A percentile compares a stretch with the other conserved stretches of the same genome.
phyloP scores from a whole-genome alignment of 2,797 vertebrate genomes.

The Mormyrus hasselquistii region DNA sequence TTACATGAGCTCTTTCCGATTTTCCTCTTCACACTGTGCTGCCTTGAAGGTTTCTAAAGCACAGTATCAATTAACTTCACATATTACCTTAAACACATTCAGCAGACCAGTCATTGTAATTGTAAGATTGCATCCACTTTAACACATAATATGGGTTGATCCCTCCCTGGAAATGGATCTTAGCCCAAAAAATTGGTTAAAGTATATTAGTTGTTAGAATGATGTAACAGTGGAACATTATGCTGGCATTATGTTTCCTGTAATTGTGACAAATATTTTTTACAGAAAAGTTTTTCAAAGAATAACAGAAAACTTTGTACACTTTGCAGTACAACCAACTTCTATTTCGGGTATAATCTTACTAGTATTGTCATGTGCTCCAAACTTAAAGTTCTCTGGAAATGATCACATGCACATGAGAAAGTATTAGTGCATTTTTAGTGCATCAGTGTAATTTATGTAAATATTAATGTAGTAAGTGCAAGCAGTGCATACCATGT shows the following conservation, averaged over 20 bases:
- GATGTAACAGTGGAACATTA: background rate
- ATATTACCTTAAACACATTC: background rate
- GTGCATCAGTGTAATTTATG: background rate
- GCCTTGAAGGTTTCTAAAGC: background rate
- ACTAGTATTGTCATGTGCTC: background rate
- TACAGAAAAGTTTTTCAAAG: background rate
- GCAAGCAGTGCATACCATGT: background rate
- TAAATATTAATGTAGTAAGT: background rate
- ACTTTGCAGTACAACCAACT: background rate
- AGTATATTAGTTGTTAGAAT: background rate
- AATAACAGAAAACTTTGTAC: background rate
- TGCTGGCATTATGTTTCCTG: background rate
- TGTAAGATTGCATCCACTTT: background rate
- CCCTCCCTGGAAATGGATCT: background rate
- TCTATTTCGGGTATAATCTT: background rate
- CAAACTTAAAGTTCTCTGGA: background rate
- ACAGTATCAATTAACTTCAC: background rate
- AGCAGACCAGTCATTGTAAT: background rate
- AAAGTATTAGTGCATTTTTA: background rate
- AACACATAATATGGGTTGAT: background rate
- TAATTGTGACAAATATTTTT: background rate
- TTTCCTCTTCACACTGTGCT: background rate
- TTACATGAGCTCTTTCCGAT: background rate
- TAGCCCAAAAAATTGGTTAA: background rate
- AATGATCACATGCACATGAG: background rate